These are phyloP conservation scores for Caranx melampygus DNA, from an alignment of 2,113 vertebrate genomes.

Conservation along the genomic window DNA sequence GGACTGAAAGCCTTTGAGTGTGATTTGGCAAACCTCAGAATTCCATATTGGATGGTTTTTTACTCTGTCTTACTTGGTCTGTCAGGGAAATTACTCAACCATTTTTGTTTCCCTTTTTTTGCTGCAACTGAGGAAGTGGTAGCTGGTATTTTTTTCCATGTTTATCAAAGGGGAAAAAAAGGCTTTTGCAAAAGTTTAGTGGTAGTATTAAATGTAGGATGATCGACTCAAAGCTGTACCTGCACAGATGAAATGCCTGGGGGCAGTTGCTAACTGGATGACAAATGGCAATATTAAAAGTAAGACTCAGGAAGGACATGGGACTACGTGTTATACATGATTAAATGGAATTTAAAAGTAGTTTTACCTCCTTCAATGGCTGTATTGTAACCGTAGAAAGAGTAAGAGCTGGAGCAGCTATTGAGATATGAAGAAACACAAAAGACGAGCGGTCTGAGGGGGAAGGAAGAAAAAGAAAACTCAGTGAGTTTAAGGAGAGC, in stretches of 20 bases:
- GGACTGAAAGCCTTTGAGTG: background rate
- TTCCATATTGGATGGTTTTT: background rate
- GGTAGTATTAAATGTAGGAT: background rate
- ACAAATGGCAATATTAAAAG: conserved; percentile 19
- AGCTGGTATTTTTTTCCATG: background rate
- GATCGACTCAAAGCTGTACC: background rate
- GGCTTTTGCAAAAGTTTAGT: background rate
- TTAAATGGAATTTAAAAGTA: conserved; percentile 7
- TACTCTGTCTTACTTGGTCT: background rate
- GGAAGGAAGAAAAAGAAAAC: background rate
- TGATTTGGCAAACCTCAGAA: background rate
- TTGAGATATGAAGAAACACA: background rate
- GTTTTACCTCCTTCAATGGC: background rate
- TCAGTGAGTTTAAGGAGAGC: background rate
- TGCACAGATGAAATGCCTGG: conserved; percentile 4
- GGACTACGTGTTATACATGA: background rate
- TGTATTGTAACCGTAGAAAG: conserved; percentile 2
- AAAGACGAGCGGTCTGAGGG: background rate
- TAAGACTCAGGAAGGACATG: conserved; percentile 5
- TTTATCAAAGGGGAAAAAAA: background rate
- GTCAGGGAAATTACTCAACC: background rate
- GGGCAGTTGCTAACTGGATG: background rate
- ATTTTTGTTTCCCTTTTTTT: background rate
- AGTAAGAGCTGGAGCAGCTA: background rate
- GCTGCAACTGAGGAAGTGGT: background rate